phyloP scores from a whole-genome alignment of 2,888 invertebrate genomes.

The Biston betularia region DNA sequence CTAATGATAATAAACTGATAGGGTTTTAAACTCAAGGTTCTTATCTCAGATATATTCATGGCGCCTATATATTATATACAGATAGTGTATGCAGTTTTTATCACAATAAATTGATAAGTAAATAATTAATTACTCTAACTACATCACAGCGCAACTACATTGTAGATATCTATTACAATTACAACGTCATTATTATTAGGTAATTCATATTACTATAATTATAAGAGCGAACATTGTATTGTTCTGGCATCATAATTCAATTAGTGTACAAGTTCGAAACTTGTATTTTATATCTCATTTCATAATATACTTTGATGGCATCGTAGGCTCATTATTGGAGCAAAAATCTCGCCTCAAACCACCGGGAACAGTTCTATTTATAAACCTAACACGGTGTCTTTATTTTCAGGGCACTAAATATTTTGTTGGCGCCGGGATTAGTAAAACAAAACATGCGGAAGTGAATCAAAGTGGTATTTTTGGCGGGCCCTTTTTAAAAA shows the following conservation, averaged over 20 bases:
- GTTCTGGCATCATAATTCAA: background rate
- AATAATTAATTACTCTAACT: constrained; percentile 2
- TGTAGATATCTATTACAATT: background rate
- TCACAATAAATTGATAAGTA: constrained; percentile 28
- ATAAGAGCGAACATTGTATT: background rate
- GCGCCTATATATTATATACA: constrained; percentile 23
- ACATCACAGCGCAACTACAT: background rate
- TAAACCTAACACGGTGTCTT: constrained; percentile 73
- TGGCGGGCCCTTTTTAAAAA: constrained; percentile 63
- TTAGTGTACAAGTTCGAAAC: background rate
- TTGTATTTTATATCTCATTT: background rate
- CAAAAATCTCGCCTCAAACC: constrained; percentile 41
- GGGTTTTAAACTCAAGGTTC: constrained; percentile 14
- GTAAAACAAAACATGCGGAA: constrained; percentile 59
- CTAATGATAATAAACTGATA: constrained; percentile 10
- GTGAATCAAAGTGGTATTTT: constrained; percentile 40
- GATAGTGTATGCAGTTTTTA: constrained; percentile 13
- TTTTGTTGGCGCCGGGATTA: constrained; percentile 37
- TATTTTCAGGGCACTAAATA: constrained; percentile 64
- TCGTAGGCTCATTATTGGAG: constrained; percentile 39
- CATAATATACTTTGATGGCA: constrained; percentile 15
- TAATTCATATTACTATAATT: background rate
- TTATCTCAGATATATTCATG: constrained; percentile 10
- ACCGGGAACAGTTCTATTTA: constrained; percentile 71
- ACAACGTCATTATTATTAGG: background rate